Base-by-base conservation (phyloP, 1,140 invertebrate genomes). In the Mizuhopecten yessoensis region DNA sequence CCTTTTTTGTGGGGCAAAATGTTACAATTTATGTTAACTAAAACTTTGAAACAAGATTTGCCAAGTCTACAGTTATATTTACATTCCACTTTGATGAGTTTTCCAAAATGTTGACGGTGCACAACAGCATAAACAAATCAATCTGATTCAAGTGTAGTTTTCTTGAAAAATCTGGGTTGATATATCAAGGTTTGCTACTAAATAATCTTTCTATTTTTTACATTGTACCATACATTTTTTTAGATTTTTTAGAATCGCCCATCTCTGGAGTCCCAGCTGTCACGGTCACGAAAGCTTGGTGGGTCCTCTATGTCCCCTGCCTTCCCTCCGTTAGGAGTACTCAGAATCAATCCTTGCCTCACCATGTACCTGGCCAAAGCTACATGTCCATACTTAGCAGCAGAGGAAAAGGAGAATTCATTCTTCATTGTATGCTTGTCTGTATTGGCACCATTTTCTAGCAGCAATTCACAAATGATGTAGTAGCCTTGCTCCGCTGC, bases 401-500 rank as follows among this genome's bases (percentile, higher is more conserved):
- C 89, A 34, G 90, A 87, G 34, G 88, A 88, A 33, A 91, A 88
- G 11, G 92, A 86, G 33, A 89, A 91, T 33, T 93, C 75, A 2
- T 86, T 88, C 20, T 91, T 23, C 33, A 86, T 90, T n/a, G 90
- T 91, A 10, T 87, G 34, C 34, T 88, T 86, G 88, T 93, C 90
- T 13, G 92, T 87, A 36, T 89, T 91, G 20, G 89, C 90, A 29
- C 89, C 75, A 34, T 91, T 88, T n/a, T 90, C 90, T 34, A 93
- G 39, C 0, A 93, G 86, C 15, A 89, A 42, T 34, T 93, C 75
- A 39, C 87, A 88, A 15, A 93, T 33, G 15, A 90, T 42, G 33
- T 23, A 88, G 33, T 92, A 91, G 29, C 90, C 92, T 86, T 91
- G 88, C 87, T 92, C 90, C 2, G 89, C 90, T 42, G 90, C 90